Evolutionary conservation across 2,113 vertebrate genomes (phyloP).

Genomic region (Euleptes europaea): DNA sequence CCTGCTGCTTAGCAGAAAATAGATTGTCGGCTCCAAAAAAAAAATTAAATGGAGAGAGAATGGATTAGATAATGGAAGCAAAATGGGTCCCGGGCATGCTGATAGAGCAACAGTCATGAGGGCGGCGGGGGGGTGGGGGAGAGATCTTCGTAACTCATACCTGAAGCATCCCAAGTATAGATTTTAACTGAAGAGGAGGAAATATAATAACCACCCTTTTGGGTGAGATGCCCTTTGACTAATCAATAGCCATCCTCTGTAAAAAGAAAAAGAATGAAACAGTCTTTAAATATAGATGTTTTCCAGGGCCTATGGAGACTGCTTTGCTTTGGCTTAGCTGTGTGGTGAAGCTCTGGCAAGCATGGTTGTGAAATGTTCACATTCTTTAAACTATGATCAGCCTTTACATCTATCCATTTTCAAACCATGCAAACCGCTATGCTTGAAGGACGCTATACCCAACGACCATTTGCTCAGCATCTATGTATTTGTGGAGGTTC

Average conservation of each 20-base stretch:
- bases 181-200: conserved; percentile 15
- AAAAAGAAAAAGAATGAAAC: not conserved
- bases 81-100: not conserved
- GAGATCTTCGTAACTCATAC: not conserved
- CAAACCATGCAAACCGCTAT: no score
- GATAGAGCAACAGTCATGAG: conserved; percentile 4
- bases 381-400: no score
- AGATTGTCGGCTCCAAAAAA: not conserved
- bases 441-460: no score
- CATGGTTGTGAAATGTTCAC: not conserved
- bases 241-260: conserved; percentile 1
- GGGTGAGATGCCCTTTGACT: conserved; percentile 3
- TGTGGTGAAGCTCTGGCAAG: not conserved
- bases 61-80: conserved; percentile 1
- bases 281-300: conserved; percentile 1
- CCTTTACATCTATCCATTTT: no score
- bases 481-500: no score
- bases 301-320: not conserved
- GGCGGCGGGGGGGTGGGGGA: no score
- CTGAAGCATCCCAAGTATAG: not conserved
- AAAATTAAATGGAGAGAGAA: conserved; percentile 15
- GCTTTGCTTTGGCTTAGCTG: no score
- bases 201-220: not conserved
- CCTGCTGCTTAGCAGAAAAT: not conserved
- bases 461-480: no score